Evolutionary conservation across 2,113 vertebrate species (phyloP), one percentile per base, ranked within the genome.

Genomic region (Ophiodon elongatus): DNA sequence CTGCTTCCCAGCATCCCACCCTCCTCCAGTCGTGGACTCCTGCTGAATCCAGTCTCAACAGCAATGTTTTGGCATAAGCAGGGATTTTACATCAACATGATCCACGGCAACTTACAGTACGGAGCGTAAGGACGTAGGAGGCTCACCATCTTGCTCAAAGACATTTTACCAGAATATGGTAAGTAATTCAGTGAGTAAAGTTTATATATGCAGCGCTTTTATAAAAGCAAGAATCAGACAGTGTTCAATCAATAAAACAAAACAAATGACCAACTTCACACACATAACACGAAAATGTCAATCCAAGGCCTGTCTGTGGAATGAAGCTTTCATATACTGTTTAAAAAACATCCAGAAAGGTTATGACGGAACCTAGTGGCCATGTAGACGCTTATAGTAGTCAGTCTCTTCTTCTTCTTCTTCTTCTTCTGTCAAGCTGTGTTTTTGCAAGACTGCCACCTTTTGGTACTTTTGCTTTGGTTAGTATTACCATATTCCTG

Each of bases 1-100:
- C 79, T 85, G 86, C 81, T 76, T 91, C 84, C 52, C 85, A 85
- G 74, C 79, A 76, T 83, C 90, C 82, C 43, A 84, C 75, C 80
- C 79, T 76, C 73, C 71, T 85, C 79, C 77, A 71, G 56, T 79
- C 57, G 65, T 72, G 68, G 45, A 64, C 62, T 80, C 86, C 77
- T 45, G 82, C 76, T 76, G 87, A 57, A 80, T 81, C 64, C 64
- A 82, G 66, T 62, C 37, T 82, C 72, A 79, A 80, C 63, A 83
- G 78, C 76, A 77, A 82, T 35, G 56, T 73, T 66, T 71, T 35
- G 27, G 66, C 37, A 73, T 60, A 89, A 79, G 52, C 43, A 78
- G 54, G 35, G 52, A 50, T 77, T 59, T 87, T 37, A 73, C 37
- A 64, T 47, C 31, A 45, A 71, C 50, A 78, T 45, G 71, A 64